These are phyloP conservation scores for Ecdyonurus torrentis DNA, from an alignment of 2,888 invertebrate genomes.

Conservation along the genomic window DNA sequence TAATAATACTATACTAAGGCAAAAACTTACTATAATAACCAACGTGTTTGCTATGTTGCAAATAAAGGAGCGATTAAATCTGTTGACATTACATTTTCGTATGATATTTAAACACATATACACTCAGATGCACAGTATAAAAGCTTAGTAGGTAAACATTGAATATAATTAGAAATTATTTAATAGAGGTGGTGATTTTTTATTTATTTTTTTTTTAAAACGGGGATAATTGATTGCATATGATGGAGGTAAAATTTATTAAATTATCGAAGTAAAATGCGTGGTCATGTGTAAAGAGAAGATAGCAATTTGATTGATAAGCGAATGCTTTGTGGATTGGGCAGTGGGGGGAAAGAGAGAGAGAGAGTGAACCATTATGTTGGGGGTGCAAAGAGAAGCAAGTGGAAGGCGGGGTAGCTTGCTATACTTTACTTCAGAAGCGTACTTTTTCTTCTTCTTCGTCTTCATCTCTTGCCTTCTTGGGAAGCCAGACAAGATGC, in stretches of 20 bases:
- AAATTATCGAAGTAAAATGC: neutral
- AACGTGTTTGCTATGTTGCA: neutral
- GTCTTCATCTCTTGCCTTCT: no score
- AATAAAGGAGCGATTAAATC: neutral
- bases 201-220: neutral
- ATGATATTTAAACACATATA: neutral
- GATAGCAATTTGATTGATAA: neutral
- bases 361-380: neutral
- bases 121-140: no score
- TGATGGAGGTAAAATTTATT: neutral
- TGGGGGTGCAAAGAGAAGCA: neutral
- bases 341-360: neutral
- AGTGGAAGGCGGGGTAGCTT: neutral
- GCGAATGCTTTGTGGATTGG: neutral
- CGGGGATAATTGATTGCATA: neutral
- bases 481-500: no score
- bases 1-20: no score
- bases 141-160: neutral
- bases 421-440: no score
- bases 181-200: neutral
- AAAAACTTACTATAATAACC: no score
- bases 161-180: neutral
- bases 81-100: neutral
- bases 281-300: neutral
- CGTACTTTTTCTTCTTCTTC: no score